Percentiles rank a stretch among this genome's conserved stretches.
Conservation (phyloP, 2,113 vertebrate genomes). For the Ctenomys sociabilis region DNA sequence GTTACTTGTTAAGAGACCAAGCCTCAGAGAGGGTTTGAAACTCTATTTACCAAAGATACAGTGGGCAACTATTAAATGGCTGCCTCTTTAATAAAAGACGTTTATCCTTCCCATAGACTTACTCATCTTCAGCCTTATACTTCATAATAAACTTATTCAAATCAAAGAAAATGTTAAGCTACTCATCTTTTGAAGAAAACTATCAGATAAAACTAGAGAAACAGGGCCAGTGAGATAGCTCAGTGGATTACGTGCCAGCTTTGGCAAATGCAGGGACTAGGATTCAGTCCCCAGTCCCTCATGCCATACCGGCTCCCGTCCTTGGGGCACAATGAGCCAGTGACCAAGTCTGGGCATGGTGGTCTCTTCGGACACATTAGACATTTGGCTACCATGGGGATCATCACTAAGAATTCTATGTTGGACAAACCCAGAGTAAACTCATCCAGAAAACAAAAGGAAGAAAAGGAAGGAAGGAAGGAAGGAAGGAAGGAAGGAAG, state of each 20-base stretch:
- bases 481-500: too few species aligned
- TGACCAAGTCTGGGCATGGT: too few species aligned
- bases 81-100: background rate
- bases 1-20: background rate
- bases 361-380: background rate
- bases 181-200: slow-evolving; percentile 26
- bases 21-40: background rate
- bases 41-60: background rate
- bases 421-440: background rate
- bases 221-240: background rate
- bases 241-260: too few species aligned
- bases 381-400: slow-evolving; percentile 10
- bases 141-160: background rate
- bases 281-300: too few species aligned
- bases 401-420: background rate
- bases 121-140: background rate
- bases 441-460: too few species aligned
- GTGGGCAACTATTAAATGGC: background rate
- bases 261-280: too few species aligned
- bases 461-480: too few species aligned
- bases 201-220: background rate
- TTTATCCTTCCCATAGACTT: background rate
- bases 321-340: too few species aligned
- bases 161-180: slow-evolving; percentile 29
- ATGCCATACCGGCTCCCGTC: too few species aligned